Evolutionary conservation across 92 coral and sea anemone species (phyloP), one percentile per base, ranked within the genome.

Genomic region (Epizoanthus scotinus): DNA sequence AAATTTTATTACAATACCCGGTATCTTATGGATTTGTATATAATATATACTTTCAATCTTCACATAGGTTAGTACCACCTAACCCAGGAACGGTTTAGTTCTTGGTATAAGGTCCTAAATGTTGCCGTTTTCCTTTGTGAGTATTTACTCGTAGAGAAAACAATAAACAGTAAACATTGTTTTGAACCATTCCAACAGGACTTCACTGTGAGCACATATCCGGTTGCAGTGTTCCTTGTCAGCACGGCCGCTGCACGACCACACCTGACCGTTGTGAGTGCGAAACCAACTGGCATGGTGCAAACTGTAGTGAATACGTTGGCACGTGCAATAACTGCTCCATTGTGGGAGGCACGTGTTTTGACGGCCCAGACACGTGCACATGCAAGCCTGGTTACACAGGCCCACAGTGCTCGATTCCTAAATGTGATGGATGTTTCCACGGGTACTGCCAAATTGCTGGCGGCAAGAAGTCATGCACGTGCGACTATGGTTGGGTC

Each of bases 351-450:
- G 97, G 97, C 25, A 93, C 94, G 20, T 93, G 97, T 47, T 63
- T 44, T 10, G 89, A 85, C 21, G 97, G 97, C 8, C 97, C 97
- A 3, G 91, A 90, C 81, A 93, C 97, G 38, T 93, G 97, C 73
- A 81, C 77, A 21, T 93, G 97, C 73, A 93, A 90, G 28, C 97
- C 97, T 44, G 91, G 87, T 78, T 93, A 87, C 75, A 93, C 93
- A 71, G 97, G 97, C 24, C 97, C 94, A n/a, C 84, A 82, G 73
- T 93, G 97, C 25, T 78, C 92, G 1, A 92, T 85, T 42, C 86
- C 67, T 68, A 90, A 75, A 62, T 93, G 97, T 44, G 94, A 90
- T 52, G 97, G 97, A 19, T 93, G 97, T 67, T 80, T 27, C 57
- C 94, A 93, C 63, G 97, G 97, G 8, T 73, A 87, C 8, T 93